Percentiles rank a stretch among this genome's conserved stretches.
Conservation (phyloP, 30 jellyfish, hydroid and myxozoan species). For the Aurelia sp. region DNA sequence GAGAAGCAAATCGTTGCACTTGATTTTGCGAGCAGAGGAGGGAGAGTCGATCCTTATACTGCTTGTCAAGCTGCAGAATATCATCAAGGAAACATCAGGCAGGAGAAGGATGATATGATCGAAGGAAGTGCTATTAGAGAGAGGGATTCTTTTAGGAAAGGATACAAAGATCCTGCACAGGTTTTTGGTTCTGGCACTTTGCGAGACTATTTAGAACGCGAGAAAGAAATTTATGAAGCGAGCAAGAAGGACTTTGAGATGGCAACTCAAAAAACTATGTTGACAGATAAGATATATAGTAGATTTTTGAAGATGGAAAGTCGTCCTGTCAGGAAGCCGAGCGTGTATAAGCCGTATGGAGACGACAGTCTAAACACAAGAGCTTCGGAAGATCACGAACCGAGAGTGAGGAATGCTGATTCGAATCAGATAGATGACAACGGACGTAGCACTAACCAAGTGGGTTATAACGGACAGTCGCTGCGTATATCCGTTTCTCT, state of each 20-base stretch:
- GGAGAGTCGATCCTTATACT: neutral
- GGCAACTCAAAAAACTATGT: neutral
- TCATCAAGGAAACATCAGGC: neutral
- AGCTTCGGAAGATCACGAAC: neutral
- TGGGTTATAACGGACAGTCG: constrained; percentile 5
- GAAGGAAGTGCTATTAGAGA: neutral
- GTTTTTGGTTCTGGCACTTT: neutral
- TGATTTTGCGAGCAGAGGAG: neutral
- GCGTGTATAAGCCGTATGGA: neutral
- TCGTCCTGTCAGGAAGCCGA: neutral
- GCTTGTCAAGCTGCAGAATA: neutral
- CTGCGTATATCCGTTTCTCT: constrained; percentile 36
- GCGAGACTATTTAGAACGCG: constrained; percentile 1
- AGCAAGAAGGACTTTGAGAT: neutral
- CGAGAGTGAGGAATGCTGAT: neutral
- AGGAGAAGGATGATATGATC: neutral
- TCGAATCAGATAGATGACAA: neutral
- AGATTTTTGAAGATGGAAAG: neutral
- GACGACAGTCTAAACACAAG: neutral
- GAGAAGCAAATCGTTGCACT: neutral
- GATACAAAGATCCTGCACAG: neutral
- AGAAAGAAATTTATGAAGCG: neutral
- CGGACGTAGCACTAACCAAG: neutral
- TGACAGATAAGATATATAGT: no score
- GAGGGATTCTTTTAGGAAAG: neutral